These are phyloP conservation scores for Prunella strophiata DNA, from an alignment of 2,797 vertebrate species.

Conservation along the genomic window DNA sequence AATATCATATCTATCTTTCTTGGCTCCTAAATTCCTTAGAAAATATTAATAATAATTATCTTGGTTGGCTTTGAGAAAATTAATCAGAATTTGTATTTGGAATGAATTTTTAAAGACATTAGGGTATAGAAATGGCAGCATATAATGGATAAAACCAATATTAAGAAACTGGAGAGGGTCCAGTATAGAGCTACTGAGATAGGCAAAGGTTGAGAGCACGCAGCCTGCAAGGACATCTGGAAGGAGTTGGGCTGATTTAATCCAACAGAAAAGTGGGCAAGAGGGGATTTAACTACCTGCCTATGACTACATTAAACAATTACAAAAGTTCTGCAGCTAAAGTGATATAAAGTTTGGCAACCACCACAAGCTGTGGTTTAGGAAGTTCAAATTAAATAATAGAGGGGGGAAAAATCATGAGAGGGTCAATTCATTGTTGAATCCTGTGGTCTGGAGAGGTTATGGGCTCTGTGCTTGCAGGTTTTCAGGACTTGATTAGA, in stretches of 20 bases:
- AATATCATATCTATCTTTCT: background rate
- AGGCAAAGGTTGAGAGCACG: background rate
- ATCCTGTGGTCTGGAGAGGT: background rate
- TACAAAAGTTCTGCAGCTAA: background rate
- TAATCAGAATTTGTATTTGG: background rate
- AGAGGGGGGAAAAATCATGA: rapidly evolving
- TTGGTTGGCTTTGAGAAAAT: background rate
- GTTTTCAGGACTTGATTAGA: background rate
- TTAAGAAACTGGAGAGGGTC: background rate
- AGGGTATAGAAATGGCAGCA: background rate
- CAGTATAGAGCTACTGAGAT: background rate
- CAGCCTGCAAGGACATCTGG: background rate
- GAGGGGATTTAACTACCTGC: background rate
- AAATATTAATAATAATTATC: background rate
- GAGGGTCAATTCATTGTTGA: background rate
- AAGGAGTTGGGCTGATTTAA: background rate
- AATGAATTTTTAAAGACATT: background rate
- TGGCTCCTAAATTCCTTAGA: background rate
- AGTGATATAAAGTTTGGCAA: background rate
- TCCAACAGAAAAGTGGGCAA: background rate
- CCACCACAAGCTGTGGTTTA: background rate
- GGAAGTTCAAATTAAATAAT: background rate
- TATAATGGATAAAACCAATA: background rate
- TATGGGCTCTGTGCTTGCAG: background rate
- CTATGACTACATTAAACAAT: background rate